Evolutionary conservation across 2,888 invertebrate genomes (phyloP), one percentile per base, ranked within the genome.

Genomic region (Hypsopygia costalis): DNA sequence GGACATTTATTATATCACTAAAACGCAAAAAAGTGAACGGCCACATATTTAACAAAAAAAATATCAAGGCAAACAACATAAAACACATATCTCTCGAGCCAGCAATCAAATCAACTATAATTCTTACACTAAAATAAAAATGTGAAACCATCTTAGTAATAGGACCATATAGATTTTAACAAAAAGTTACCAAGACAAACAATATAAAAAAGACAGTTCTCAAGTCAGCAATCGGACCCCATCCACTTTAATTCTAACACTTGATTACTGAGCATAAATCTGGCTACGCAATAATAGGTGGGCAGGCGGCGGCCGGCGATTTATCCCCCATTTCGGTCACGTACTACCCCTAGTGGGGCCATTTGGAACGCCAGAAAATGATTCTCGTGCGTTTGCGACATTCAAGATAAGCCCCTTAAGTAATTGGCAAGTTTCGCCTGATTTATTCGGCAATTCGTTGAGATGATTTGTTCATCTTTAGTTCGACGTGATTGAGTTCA

Each of bases 241-340:
- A 55, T 48, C 54, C 52, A 55, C 55, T 60, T 58, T 58, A 59
- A 63, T 56, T 55, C 60, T 4, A 16, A 43, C 54, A 56, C 56
- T 70, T 69, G 71, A 73, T 74, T 68, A 69, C 68, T 44, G 50
- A 41, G 45, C 57, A 68, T 73, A 73, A 69, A 71, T 75, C 75
- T 69, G 57, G 49, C 52, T 39, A 34, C 38, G 68, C 69, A 69
- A 74, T 80, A 79, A 81, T 78, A 71, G 73, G 66, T 65, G 63
- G 61, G 58, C 61, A 53, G 27, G 35, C 21, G 22, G 11, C 28
- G n/a, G 52, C 44, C 56, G 55, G 59, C 74, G 75, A 79, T 81
- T 82, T 81, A 81, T 81, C 74, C 67, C 63, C 71, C 55, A 81
- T 81, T 78, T 77, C 62, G 69, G 79, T 80, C 82, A 83, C 82